Evolutionary conservation across 1,140 invertebrate species (phyloP), one percentile per base, ranked within the genome.

Genomic region (Nilaparvata lugens): DNA sequence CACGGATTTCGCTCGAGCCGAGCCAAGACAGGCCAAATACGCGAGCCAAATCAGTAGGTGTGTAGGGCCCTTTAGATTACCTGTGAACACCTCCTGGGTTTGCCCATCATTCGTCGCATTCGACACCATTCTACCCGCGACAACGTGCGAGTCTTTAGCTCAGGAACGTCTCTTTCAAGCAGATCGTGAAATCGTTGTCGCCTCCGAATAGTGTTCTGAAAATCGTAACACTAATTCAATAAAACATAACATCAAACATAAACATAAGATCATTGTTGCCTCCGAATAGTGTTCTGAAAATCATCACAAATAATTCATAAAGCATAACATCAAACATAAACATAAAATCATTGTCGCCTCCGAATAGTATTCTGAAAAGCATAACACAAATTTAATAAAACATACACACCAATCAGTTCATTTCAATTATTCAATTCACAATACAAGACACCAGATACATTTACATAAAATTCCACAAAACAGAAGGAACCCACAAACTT

Each of bases 191-290:
- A 77, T 98, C 96, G 78, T 98, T 98, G 69, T 97, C 93, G 52
- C 92, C 93, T 65, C 92, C 83, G 76, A 99, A 98, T 9, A 99
- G 76, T 52, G 92, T 87, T 70, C 89, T 92, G 68, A n/a, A 48
- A 48, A 18, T 7, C 21, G 16, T 13, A 45, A 45, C 43, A 16
- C 3, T 9, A 28, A 28, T 28, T 28, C 9, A n/a, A n/a, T n/a
- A n/a, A n/a, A n/a, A n/a, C n/a, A n/a, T n/a, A n/a, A n/a, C n/a
- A n/a, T n/a, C n/a, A n/a, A n/a, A n/a, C n/a, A n/a, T n/a, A n/a
- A n/a, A n/a, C 76, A 89, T 88, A 72, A 98, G 98, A 77, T 98
- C 96, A 78, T 98, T 98, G 69, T 97, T 93, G 52, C 92, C 93
- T 65, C 92, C 83, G 76, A 99, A 98, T 9, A 99, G 76, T 52